phyloP scores from a whole-genome alignment of 2,888 invertebrate species.

The Lysandra coridon region DNA sequence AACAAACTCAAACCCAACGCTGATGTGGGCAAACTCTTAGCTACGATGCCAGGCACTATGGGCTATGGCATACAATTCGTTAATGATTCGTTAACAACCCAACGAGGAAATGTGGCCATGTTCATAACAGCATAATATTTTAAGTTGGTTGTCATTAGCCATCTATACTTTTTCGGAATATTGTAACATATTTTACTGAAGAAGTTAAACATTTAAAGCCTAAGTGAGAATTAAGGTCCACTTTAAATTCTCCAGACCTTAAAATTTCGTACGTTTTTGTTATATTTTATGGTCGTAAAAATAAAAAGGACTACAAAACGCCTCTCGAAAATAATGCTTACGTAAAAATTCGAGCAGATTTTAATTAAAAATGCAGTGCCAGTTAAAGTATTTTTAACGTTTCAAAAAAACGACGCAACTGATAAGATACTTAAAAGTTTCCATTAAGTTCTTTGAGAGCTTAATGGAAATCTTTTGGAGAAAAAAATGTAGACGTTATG shows the following conservation, averaged over 20 bases:
- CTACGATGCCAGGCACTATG: too few relatives aligned
- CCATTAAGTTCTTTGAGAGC: not conserved
- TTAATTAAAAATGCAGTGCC: not conserved
- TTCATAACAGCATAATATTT: too few relatives aligned
- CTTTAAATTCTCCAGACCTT: not conserved
- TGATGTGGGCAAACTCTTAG: too few relatives aligned
- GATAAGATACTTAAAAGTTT: conserved; percentile 12
- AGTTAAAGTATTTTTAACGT: not conserved
- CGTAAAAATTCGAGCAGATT: not conserved
- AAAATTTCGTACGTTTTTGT: not conserved
- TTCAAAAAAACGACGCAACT: not conserved
- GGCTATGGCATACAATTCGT: too few relatives aligned
- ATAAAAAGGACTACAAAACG: not conserved
- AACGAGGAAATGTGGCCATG: too few relatives aligned
- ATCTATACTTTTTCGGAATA: too few relatives aligned
- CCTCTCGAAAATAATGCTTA: not conserved
- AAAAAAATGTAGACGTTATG: not conserved
- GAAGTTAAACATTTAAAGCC: too few relatives aligned
- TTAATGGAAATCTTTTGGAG: not conserved
- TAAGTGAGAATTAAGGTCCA: not conserved
- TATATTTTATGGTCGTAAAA: not conserved
- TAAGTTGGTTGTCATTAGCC: too few relatives aligned
- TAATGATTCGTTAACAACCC: too few relatives aligned
- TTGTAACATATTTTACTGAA: too few relatives aligned
- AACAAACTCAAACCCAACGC: too few relatives aligned